These are phyloP conservation scores for Cryptophagus acutangulus DNA, from an alignment of 2,888 invertebrate genomes.

Conservation along the genomic window DNA sequence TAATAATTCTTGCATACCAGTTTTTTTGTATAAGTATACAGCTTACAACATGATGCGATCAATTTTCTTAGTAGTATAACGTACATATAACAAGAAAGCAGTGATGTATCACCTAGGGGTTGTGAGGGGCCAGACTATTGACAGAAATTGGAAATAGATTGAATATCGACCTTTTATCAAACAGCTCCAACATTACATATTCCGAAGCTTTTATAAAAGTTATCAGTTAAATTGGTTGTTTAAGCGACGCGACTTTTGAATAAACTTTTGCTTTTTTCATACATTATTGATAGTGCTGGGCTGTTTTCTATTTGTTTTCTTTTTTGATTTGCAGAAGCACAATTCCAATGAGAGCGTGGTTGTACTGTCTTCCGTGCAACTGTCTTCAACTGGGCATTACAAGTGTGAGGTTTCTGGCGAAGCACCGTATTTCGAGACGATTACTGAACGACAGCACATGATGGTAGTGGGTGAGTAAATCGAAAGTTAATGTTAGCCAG, in stretches of 20 bases:
- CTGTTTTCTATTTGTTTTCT: slow-evolving; percentile 3
- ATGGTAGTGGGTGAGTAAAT: slow-evolving; percentile 64
- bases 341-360: slow-evolving; percentile 65
- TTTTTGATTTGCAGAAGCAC: slow-evolving; percentile 54
- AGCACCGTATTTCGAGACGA: slow-evolving; percentile 66
- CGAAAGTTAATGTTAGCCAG: no score
- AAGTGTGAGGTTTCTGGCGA: slow-evolving; percentile 68
- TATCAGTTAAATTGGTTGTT: slow-evolving; percentile 36
- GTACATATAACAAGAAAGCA: slow-evolving; percentile 40
- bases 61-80: slow-evolving; percentile 40
- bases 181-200: slow-evolving; percentile 38
- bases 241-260: slow-evolving; percentile 23
- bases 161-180: slow-evolving; percentile 45
- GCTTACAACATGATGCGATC: slow-evolving; percentile 41
- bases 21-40: no score
- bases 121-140: slow-evolving; percentile 38
- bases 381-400: slow-evolving; percentile 60
- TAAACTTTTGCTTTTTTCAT: slow-evolving; percentile 11
- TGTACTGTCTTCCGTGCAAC: slow-evolving; percentile 59
- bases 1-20: no score
- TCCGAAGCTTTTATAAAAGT: slow-evolving; percentile 36
- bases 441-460: slow-evolving; percentile 63
- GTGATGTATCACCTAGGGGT: slow-evolving; percentile 44
- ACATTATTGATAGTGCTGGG: not conserved
- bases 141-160: slow-evolving; percentile 47